Conservation (phyloP, 23 tunicate genomes). For the Halocynthia roretzi region DNA sequence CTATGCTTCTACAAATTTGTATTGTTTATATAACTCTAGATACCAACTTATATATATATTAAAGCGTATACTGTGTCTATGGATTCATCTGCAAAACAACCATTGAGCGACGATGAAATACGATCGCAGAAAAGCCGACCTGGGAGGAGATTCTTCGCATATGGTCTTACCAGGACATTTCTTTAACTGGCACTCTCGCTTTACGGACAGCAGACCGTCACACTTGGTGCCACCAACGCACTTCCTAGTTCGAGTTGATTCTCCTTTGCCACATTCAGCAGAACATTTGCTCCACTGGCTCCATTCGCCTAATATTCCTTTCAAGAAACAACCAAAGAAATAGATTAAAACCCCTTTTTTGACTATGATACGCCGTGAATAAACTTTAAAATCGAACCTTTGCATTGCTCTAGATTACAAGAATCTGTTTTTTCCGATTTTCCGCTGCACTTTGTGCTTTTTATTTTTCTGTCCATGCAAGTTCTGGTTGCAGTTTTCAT, state of each 20-base stretch:
- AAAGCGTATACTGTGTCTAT: no score
- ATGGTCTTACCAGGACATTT: slow-evolving; percentile 18
- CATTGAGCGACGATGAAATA: no score
- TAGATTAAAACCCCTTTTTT: not conserved
- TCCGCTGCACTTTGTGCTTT: slow-evolving; percentile 5
- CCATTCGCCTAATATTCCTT: slow-evolving; percentile 7
- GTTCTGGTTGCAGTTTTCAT: slow-evolving; percentile 2
- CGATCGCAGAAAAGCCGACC: no score
- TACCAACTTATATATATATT: no score
- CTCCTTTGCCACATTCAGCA: slow-evolving; percentile 6
- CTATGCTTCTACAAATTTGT: no score
- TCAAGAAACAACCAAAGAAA: not conserved
- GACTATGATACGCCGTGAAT: not conserved
- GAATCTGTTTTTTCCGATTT: not conserved
- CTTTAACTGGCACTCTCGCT: slow-evolving; percentile 3
- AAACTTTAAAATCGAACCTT: not conserved
- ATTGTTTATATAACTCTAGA: no score
- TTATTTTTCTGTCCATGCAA: slow-evolving; percentile 6
- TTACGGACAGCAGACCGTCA: not conserved
- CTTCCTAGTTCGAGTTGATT: slow-evolving; percentile 4
- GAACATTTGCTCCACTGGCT: slow-evolving; percentile 13
- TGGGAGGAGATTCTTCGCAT: no score
- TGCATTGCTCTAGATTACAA: slow-evolving; percentile 10
- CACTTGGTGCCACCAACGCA: slow-evolving; percentile 23
- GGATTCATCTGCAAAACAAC: no score